Conservation (phyloP, 2,797 vertebrate species). For the Sebastes goodei region DNA sequence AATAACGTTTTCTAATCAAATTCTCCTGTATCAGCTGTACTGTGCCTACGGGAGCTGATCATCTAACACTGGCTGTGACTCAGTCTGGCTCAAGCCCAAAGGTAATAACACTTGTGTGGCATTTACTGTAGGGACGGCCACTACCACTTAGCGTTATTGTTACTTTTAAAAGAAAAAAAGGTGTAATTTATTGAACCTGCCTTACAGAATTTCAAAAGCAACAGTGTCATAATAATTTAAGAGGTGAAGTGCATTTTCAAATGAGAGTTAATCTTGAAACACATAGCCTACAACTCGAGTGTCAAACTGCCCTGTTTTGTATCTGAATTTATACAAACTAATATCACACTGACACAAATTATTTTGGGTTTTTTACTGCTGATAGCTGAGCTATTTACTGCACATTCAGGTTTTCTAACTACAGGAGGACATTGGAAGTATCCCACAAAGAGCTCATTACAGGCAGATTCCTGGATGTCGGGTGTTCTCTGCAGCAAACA, state of each 20-base stretch:
- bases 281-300: background rate
- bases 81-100: constrained; percentile 53
- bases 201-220: constrained; percentile 2
- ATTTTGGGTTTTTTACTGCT: background rate
- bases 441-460: constrained; percentile 39
- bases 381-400: background rate
- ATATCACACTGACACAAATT: background rate
- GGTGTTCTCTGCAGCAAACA: constrained; percentile 19
- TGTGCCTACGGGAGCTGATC: constrained; percentile 25
- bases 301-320: background rate
- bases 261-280: constrained; percentile 14
- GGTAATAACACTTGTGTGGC: constrained; percentile 50
- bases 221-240: constrained; percentile 5
- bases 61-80: constrained; percentile 40
- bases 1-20: constrained; percentile 20
- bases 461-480: constrained; percentile 29
- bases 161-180: constrained; percentile 31
- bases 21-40: constrained; percentile 17
- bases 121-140: constrained; percentile 42
- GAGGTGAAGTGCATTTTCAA: background rate
- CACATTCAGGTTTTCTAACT: background rate
- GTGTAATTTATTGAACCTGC: constrained; percentile 29
- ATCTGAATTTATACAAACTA: background rate
- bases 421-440: background rate
- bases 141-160: constrained; percentile 54